These are phyloP conservation scores for Drosophila basisetae DNA, from an alignment of 2,888 invertebrate species.

Conservation along the genomic window DNA sequence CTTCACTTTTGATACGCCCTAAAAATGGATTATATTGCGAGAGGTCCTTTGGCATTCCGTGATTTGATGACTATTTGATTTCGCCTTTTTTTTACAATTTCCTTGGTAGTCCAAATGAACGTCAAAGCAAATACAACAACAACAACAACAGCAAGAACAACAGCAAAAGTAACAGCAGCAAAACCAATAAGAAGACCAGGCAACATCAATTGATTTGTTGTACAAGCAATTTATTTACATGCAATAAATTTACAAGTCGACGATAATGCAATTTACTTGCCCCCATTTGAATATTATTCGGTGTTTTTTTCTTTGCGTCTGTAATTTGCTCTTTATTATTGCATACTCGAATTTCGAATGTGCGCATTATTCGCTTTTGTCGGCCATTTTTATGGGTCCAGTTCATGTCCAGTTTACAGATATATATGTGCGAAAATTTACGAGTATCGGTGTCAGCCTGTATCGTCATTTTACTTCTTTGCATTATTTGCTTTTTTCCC, in stretches of 20 bases:
- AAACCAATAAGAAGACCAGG: conserved; percentile 5
- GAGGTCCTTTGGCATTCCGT: conserved; percentile 40
- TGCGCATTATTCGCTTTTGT: conserved; percentile 33
- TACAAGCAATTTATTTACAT: conserved; percentile 76
- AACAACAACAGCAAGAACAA: not conserved
- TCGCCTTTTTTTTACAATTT: conserved; percentile 24
- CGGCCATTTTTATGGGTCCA: conserved; percentile 35
- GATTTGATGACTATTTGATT: conserved; percentile 71
- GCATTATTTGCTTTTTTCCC: not conserved
- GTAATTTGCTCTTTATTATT: conserved; percentile 50
- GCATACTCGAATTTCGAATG: conserved; percentile 54
- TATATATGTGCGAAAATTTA: conserved; percentile 60
- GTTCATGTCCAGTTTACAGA: conserved; percentile 49
- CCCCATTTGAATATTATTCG: conserved; percentile 20
- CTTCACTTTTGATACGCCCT: conserved; percentile 30
- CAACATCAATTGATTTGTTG: conserved; percentile 70
- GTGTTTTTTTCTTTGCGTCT: conserved; percentile 25
- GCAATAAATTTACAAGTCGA: conserved; percentile 79
- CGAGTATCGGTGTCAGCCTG: conserved; percentile 37
- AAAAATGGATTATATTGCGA: conserved; percentile 55
- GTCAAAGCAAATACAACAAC: not conserved
- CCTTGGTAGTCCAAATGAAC: conserved; percentile 19
- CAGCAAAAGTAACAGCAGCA: not conserved
- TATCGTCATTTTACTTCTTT: conserved; percentile 29
- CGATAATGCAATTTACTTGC: conserved; percentile 76